Conservation (phyloP, 2,888 invertebrate genomes). For the Adelognathus sp. region DNA sequence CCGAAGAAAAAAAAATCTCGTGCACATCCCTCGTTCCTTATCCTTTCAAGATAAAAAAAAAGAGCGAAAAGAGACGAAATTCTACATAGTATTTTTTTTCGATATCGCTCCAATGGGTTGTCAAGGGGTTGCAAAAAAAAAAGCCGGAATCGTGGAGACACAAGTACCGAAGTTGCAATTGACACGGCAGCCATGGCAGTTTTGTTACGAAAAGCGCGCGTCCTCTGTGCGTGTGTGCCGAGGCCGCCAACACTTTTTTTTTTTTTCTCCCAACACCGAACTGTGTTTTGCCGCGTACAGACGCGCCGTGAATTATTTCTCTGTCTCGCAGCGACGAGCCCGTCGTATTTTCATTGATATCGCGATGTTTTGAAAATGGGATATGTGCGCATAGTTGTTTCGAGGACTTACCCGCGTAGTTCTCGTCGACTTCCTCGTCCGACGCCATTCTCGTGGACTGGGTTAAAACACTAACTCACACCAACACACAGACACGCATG, state of each 20-base stretch:
- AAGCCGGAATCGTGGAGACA: background rate
- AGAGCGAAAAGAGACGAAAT: no score
- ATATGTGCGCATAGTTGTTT: background rate
- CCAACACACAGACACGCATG: no score
- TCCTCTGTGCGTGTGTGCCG: constrained; percentile 67
- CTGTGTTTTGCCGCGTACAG: no score
- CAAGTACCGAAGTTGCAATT: constrained; percentile 57
- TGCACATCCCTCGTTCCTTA: no score
- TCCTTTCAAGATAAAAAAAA: no score
- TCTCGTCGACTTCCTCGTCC: constrained; percentile 93
- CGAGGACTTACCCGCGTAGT: constrained; percentile 89
- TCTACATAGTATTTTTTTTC: no score
- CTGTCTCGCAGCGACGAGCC: no score
- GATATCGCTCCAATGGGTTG: no score
- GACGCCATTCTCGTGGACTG: constrained; percentile 87
- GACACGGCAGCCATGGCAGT: constrained; percentile 77
- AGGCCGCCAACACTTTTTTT: background rate
- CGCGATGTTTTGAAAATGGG: background rate
- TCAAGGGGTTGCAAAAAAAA: background rate
- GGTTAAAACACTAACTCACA: background rate
- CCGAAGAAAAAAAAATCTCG: no score
- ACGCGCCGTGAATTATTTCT: no score
- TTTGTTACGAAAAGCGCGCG: constrained; percentile 78
- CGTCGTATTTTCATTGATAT: no score
- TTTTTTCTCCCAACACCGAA: background rate